Conservation (phyloP, 2,113 vertebrate species). For the Hystrix brachyura region DNA sequence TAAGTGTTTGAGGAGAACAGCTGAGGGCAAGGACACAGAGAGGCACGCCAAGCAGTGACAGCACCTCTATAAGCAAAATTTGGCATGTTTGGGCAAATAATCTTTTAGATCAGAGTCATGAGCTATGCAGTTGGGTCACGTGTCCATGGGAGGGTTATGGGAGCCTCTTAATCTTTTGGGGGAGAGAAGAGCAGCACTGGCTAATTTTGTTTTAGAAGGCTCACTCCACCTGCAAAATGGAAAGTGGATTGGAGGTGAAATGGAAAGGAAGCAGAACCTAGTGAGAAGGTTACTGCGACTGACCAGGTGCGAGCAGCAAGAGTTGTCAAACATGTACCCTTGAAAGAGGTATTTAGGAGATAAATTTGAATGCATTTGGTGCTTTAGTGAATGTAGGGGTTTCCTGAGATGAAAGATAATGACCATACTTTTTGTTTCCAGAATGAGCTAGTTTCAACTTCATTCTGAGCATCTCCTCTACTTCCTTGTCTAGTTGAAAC, state of each 20-base stretch:
- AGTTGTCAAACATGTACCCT: background rate
- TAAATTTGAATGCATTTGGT: background rate
- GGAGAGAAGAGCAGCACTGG: background rate
- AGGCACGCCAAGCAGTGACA: background rate
- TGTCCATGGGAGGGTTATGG: background rate
- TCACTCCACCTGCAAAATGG: background rate
- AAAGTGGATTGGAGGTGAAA: background rate
- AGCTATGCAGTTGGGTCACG: background rate
- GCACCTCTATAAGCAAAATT: background rate
- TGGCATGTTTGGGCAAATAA: background rate
- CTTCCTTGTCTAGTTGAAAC: conserved; percentile 8
- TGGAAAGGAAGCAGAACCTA: background rate
- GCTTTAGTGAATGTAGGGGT: background rate
- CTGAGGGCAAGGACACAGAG: background rate
- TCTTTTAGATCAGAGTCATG: background rate
- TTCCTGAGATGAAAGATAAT: conserved; percentile 11
- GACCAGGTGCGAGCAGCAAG: background rate
- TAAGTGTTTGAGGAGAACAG: conserved; percentile 14
- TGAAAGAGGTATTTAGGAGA: background rate
- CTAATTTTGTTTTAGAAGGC: conserved; percentile 10
- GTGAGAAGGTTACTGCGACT: background rate
- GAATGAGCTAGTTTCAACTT: background rate
- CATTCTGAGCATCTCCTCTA: background rate
- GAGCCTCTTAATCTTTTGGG: background rate
- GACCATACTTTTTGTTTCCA: background rate